Evolutionary conservation across 2,797 vertebrate genomes (phyloP), one percentile per base, ranked within the genome.

Genomic region (Hippopotamyrus pictus): DNA sequence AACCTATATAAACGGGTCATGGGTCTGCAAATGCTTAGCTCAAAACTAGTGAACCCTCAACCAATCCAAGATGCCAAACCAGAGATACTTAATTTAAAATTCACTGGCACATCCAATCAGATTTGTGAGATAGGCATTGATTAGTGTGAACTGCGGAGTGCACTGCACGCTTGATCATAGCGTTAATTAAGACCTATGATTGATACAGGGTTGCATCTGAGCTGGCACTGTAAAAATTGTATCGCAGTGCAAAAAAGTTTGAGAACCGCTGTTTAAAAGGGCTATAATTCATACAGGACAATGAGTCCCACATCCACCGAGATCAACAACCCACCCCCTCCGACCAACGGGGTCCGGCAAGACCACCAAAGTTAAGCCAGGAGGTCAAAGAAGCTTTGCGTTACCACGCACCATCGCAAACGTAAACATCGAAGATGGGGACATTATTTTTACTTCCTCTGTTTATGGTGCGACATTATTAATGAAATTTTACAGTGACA

Each of bases 401-500:
- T 86, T 25, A 86, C 50, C 25, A 54, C 1, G 3, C 22, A 19
- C 25, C 51, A 29, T 51, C 51, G 14, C 51, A 3, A 51, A 59
- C 29, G 2, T 86, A 86, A 86, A 86, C 85, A 54, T 57, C 29
- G 85, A 37, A 54, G 14, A 19, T 0, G 29, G 50, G 85, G 53
- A 86, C 29, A 29, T 86, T 86, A 86, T 59, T 86, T 86, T 86
- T 86, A 57, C 53, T 54, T 86, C 51, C 85, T 86, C 29, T 86
- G 85, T 86, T 54, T 86, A 54, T 11, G 33, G 25, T n/a, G 53
- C 6, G 17, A 41, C 3, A n/a, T 57, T 86, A 86, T 86, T 86
- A 86, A 86, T 86, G 85, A 57, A 37, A 59, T 86, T 86, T 86
- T 57, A 57, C 85, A 57, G 85, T 86, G 85, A 59, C 53, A n/a